Evolutionary conservation across 1,140 invertebrate species (phyloP).

Genomic region (Proctacanthus coquilletti): DNA sequence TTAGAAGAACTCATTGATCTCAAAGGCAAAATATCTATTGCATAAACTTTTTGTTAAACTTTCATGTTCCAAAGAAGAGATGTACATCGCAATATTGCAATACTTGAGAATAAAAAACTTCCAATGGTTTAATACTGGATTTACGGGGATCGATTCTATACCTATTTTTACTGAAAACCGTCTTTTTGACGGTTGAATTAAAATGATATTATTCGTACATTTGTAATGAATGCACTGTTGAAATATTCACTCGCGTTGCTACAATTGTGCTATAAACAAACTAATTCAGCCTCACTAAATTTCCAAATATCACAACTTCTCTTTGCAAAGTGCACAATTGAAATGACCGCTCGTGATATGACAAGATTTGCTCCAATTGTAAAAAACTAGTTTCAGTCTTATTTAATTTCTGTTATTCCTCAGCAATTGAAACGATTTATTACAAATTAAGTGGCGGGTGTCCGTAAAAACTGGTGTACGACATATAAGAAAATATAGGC

Average conservation of each 20-base stretch:
- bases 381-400: not conserved
- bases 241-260: not conserved
- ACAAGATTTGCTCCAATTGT: no score
- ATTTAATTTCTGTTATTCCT: not conserved
- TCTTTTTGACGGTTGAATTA: not conserved
- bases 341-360: no score
- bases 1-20: no score
- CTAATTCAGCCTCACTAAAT: not conserved
- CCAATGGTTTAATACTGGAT: not conserved
- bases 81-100: no score
- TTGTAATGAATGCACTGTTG: not conserved
- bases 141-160: not conserved
- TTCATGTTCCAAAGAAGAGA: no score
- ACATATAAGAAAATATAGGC: not conserved
- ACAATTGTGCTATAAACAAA: not conserved
- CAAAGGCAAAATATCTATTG: no score
- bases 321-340: no score
- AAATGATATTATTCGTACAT: not conserved
- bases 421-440: not conserved
- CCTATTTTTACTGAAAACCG: not conserved
- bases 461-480: not conserved
- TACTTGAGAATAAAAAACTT: no score
- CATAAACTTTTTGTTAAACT: no score
- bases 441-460: not conserved
- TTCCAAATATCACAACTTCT: no score